Percentiles rank a stretch among this genome's conserved stretches.
These are phyloP conservation scores for Ditula angustiorana DNA, from an alignment of 2,888 invertebrate species.

Conservation along the genomic window DNA sequence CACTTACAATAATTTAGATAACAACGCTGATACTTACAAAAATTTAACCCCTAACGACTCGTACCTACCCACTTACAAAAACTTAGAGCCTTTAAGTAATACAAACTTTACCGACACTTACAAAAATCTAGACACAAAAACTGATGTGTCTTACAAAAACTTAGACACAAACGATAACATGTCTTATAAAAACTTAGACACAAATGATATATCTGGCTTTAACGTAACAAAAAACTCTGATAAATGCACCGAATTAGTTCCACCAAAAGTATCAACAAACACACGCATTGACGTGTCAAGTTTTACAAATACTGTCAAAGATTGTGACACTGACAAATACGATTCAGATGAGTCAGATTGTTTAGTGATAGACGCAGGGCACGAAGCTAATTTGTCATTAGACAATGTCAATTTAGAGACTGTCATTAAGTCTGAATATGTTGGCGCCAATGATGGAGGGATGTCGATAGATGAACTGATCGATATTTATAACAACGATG, in stretches of 20 bases:
- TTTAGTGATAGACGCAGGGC: not conserved
- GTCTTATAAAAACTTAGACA: not conserved
- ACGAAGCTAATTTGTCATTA: not conserved
- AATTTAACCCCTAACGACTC: not conserved
- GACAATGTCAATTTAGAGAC: not conserved
- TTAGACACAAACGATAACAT: not conserved
- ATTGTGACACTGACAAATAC: not conserved
- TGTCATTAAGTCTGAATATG: not conserved
- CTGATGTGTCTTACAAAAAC: not conserved
- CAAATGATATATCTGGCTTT: not conserved
- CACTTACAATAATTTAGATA: not conserved
- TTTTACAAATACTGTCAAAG: not conserved
- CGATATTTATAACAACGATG: constrained; percentile 6
- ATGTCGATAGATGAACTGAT: constrained; percentile 11
- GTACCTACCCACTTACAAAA: not conserved
- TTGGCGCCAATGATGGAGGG: not conserved
- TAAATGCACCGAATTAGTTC: not conserved
- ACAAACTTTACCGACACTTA: not conserved
- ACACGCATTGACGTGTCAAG: too few relatives aligned
- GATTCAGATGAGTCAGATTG: not conserved
- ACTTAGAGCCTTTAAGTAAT: not conserved
- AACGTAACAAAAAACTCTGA: too few relatives aligned
- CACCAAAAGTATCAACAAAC: too few relatives aligned
- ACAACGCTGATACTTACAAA: not conserved
- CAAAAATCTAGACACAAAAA: not conserved